These are phyloP conservation scores for Sylvietta virens DNA, from an alignment of 2,113 vertebrate genomes.

Conservation along the genomic window DNA sequence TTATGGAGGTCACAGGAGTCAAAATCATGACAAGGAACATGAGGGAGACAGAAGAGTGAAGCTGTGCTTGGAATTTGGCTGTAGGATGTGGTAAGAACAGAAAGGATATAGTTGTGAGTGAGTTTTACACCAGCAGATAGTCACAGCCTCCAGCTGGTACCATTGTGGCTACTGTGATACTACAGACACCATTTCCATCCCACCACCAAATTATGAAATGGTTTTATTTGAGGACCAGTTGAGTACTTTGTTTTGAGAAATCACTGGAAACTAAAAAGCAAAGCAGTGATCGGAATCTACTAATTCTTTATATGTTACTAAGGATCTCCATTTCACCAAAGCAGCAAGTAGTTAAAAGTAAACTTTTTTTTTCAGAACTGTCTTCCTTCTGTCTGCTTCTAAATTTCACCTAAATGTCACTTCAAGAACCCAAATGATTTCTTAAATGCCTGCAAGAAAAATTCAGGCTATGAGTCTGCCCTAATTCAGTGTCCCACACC, in stretches of 20 bases:
- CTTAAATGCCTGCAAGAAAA: not conserved
- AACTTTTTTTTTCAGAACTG: not conserved
- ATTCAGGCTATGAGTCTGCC: not conserved
- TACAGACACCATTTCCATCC: not conserved
- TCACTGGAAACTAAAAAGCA: not conserved
- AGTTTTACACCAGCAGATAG: not conserved
- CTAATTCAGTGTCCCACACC: not conserved
- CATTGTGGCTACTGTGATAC: not conserved
- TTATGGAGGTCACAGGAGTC: not conserved
- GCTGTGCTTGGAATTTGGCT: not conserved
- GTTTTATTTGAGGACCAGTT: not conserved
- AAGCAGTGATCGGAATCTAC: rapidly evolving
- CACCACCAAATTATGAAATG: rapidly evolving
- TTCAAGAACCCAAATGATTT: not conserved
- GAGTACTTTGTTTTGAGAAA: not conserved
- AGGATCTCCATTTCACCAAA: not conserved
- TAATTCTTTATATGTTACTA: not conserved
- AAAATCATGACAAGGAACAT: not conserved
- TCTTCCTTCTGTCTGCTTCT: not conserved
- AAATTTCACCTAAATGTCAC: not conserved
- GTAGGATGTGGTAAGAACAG: not conserved
- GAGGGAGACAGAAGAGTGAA: not conserved
- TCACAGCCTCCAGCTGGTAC: rapidly evolving
- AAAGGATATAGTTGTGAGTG: not conserved
- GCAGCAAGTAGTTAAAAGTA: not conserved